Conservation (phyloP, 2,797 vertebrate genomes). For the Uromys caudimaculatus region DNA sequence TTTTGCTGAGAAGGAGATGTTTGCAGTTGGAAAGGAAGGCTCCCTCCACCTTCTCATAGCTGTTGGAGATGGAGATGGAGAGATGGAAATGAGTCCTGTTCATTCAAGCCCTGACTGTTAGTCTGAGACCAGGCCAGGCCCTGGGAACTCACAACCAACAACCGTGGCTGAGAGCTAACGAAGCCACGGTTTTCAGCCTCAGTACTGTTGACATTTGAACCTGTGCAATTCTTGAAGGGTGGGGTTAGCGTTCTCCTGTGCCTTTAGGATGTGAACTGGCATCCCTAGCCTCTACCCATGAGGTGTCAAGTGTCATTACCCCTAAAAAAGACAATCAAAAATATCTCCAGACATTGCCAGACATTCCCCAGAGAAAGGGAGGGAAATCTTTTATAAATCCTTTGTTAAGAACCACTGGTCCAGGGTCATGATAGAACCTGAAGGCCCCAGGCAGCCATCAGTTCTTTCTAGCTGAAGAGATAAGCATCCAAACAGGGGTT, state of each 20-base stretch:
- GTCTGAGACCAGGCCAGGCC: not conserved
- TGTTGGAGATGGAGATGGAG: not conserved
- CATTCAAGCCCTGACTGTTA: not conserved
- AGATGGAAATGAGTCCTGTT: not conserved
- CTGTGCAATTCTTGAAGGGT: not conserved
- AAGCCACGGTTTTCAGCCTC: not conserved
- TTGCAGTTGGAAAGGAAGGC: not conserved
- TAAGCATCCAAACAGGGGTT: not conserved
- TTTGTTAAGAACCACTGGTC: not conserved
- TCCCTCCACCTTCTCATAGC: not conserved
- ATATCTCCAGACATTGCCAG: not conserved
- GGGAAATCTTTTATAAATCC: not conserved
- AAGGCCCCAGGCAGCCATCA: not conserved
- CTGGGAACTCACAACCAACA: not conserved
- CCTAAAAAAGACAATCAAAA: not conserved
- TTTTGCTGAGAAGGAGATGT: not conserved
- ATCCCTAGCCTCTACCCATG: not conserved
- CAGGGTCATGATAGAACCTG: not conserved
- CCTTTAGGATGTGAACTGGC: not conserved
- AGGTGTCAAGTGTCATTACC: not conserved
- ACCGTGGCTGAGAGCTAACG: not conserved
- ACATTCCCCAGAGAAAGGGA: not conserved
- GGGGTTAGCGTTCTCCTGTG: not conserved
- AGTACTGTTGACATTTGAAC: no score
- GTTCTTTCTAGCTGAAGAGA: not conserved